Evolutionary conservation across 2,797 vertebrate species (phyloP), one percentile per base, ranked within the genome.

Genomic region (Acanthurus lineatus): DNA sequence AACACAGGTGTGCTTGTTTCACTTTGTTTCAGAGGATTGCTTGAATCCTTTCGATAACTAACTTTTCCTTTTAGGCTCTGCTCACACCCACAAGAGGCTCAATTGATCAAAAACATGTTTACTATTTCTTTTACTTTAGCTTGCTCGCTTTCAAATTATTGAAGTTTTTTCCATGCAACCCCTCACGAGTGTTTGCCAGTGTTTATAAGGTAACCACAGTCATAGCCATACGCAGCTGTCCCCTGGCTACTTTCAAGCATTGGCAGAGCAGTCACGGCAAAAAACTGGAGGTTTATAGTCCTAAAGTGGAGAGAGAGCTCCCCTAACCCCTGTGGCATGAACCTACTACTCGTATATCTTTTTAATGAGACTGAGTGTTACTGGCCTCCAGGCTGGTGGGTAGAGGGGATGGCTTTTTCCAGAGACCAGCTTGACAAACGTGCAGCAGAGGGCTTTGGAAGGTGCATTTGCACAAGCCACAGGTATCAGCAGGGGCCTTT

Each of bases 361-460:
- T 90, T 92, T 92, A 89, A 93, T 90, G 84, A 85, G 67, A 78
- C 73, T 79, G 75, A 84, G 76, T 67, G 85, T 76, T 80, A 63
- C 75, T 59, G 78, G 77, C 79, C 87, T 87, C 54, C 56, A 66
- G 88, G 89, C 83, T 82, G 58, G 62, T 60, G 75, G 81, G 90
- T 83, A 64, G 35, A 86, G 86, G 92, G 77, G 71, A 79, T 70
- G 84, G 69, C 65, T 73, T 82, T 84, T 85, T 79, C 79, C 67
- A 68, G 53, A 78, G 73, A 81, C 68, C 67, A 76, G 71, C 49
- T 22, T 73, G 72, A 85, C 73, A 75, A 72, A 75, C 63, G 64
- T 15, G 9, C 73, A 17, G 67, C 3, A 19, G 74, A 79, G 56
- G 53, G 66, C 59, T 85, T 86, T 81, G 56, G 47, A 89, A 76